Percentiles rank a stretch among this genome's conserved stretches.
Evolutionary conservation across 2,888 invertebrate species (phyloP).

Genomic region (Ditula angustiorana): DNA sequence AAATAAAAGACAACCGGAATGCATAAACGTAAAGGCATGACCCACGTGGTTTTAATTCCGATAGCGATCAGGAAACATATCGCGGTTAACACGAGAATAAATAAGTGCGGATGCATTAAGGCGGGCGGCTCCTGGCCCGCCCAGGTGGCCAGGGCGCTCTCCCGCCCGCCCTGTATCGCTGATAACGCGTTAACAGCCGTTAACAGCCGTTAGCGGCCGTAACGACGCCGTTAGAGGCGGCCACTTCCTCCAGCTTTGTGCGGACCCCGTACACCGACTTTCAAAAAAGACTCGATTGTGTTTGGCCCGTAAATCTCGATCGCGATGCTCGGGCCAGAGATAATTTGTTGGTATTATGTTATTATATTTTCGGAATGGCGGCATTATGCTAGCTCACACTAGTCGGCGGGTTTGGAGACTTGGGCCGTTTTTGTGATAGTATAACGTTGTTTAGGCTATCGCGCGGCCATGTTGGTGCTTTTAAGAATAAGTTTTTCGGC

Average conservation of each 20-base stretch:
- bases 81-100: conserved; percentile 69
- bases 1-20: conserved; percentile 42
- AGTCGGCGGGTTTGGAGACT: background rate
- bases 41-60: conserved; percentile 49
- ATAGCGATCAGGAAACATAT: conserved; percentile 78
- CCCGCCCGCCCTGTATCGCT: conserved; percentile 70
- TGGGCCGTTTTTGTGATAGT: background rate
- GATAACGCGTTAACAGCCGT: conserved; percentile 73
- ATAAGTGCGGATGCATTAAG: conserved; percentile 84
- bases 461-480: too few relatives aligned
- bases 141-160: conserved; percentile 32
- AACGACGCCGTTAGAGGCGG: conserved; percentile 81
- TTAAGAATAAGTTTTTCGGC: too few relatives aligned
- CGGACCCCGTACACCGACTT: conserved; percentile 50
- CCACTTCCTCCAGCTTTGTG: conserved; percentile 77
- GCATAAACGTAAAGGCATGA: conserved; percentile 36
- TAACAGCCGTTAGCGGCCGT: conserved; percentile 69
- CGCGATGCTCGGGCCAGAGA: conserved; percentile 50
- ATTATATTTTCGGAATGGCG: conserved; percentile 25
- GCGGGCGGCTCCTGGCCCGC: conserved; percentile 60
- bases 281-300: conserved; percentile 50
- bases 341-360: conserved; percentile 43
- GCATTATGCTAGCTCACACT: conserved; percentile 29
- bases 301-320: conserved; percentile 61
- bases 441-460: too few relatives aligned